phyloP scores from a whole-genome alignment of 2,113 vertebrate genomes.

The Nothocercus nigrocapillus region DNA sequence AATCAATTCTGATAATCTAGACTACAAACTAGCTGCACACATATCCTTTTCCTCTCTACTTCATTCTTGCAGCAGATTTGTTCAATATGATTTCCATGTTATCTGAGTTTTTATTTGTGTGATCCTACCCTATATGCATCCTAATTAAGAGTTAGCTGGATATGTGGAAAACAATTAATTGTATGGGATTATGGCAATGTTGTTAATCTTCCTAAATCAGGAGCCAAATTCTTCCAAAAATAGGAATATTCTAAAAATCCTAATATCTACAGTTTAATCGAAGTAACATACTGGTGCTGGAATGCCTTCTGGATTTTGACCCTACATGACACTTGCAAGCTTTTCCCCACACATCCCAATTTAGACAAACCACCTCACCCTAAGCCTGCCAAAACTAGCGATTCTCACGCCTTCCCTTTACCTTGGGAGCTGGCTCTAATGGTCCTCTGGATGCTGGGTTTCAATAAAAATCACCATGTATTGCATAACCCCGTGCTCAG shows the following conservation, averaged over 20 bases:
- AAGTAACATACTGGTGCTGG: not conserved
- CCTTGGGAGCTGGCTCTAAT: not conserved
- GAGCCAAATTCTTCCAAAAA: not conserved
- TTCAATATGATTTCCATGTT: not conserved
- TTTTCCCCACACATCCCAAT: not conserved
- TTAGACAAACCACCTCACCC: not conserved
- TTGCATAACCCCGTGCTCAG: not conserved
- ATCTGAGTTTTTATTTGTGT: not conserved
- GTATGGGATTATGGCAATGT: not conserved
- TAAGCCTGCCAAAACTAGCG: not conserved
- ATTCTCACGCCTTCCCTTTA: not conserved
- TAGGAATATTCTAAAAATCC: not conserved
- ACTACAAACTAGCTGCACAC: not conserved
- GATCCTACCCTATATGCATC: not conserved
- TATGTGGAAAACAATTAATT: not conserved
- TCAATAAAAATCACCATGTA: not conserved
- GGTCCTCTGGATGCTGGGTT: not conserved
- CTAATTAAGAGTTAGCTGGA: not conserved
- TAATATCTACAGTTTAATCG: not conserved
- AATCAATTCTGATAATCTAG: not conserved
- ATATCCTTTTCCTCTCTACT: not conserved
- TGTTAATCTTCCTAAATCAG: not conserved
- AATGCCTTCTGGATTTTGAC: not conserved
- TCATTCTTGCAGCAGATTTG: not conserved
- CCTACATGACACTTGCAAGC: not conserved